Conservation (phyloP, 2,888 invertebrate genomes). For the Scelioninae gen. 1 region DNA sequence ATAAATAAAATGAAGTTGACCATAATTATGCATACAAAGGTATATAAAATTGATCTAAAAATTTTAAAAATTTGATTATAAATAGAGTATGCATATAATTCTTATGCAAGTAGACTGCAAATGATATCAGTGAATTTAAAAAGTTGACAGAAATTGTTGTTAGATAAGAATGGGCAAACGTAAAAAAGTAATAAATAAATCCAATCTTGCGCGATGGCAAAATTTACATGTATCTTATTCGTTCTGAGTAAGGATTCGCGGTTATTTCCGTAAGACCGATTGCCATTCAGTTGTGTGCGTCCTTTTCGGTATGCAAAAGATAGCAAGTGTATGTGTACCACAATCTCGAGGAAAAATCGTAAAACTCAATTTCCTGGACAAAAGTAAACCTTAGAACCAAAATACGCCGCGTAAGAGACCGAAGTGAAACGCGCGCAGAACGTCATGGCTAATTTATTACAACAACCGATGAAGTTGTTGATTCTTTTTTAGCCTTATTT, state of each 20-base stretch:
- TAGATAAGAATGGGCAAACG: constrained; percentile 18
- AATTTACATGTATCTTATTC: constrained; percentile 58
- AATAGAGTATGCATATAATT: too few relatives aligned
- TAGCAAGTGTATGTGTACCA: constrained; percentile 74
- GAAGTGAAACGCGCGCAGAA: constrained; percentile 30
- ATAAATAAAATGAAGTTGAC: too few relatives aligned
- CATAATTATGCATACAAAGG: too few relatives aligned
- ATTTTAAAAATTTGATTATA: too few relatives aligned
- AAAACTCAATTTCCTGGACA: constrained; percentile 81
- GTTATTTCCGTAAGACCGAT: constrained; percentile 69
- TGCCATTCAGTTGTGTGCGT: constrained; percentile 49
- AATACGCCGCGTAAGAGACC: constrained; percentile 39
- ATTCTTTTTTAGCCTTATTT: neutral
- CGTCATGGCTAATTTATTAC: constrained; percentile 58
- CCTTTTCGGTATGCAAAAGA: constrained; percentile 75
- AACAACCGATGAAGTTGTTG: constrained; percentile 23
- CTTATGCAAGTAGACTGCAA: too few relatives aligned
- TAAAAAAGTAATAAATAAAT: constrained; percentile 47
- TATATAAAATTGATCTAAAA: too few relatives aligned
- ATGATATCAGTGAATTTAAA: too few relatives aligned
- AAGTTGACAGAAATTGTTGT: constrained; percentile 5
- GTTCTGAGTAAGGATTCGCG: constrained; percentile 51
- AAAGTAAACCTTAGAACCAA: constrained; percentile 62
- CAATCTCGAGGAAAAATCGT: constrained; percentile 79
- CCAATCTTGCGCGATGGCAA: constrained; percentile 40